These are phyloP conservation scores for Mythimna lalbum DNA, from an alignment of 2,888 invertebrate genomes.

Conservation along the genomic window DNA sequence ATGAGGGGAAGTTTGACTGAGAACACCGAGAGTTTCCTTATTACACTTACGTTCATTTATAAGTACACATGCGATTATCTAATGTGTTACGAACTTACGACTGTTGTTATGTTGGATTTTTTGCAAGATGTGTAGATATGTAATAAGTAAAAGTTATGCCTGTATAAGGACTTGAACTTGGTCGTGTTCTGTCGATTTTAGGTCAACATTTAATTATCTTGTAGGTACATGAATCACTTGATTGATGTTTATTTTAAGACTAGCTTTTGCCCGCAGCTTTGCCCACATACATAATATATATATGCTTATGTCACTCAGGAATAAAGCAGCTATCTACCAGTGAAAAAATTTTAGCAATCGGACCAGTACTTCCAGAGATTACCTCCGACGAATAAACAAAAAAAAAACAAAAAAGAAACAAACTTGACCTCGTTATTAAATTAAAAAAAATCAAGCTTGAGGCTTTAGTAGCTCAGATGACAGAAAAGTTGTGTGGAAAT, in stretches of 20 bases:
- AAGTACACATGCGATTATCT: constrained; percentile 52
- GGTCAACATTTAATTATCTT: background rate
- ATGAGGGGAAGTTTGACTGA: constrained; percentile 67
- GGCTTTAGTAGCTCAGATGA: background rate
- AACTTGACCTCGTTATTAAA: too few relatives aligned
- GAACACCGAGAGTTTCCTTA: constrained; percentile 66
- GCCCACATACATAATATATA: too few relatives aligned
- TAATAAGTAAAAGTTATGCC: constrained; percentile 25
- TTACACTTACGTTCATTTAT: constrained; percentile 58
- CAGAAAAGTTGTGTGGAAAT: background rate
- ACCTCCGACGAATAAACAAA: too few relatives aligned
- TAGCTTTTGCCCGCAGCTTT: too few relatives aligned
- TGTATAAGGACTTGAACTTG: constrained; percentile 17
- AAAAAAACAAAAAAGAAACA: too few relatives aligned
- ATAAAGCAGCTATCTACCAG: too few relatives aligned
- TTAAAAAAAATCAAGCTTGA: background rate
- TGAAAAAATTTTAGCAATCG: too few relatives aligned
- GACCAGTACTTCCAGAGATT: too few relatives aligned
- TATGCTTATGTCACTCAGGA: too few relatives aligned
- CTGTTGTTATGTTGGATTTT: constrained; percentile 34
- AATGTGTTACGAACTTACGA: constrained; percentile 51
- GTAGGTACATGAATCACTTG: background rate
- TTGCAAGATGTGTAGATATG: background rate
- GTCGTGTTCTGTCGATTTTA: background rate
- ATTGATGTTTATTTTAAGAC: constrained; percentile 7